Conservation (phyloP, 1,140 invertebrate species). For the Atta texana region DNA sequence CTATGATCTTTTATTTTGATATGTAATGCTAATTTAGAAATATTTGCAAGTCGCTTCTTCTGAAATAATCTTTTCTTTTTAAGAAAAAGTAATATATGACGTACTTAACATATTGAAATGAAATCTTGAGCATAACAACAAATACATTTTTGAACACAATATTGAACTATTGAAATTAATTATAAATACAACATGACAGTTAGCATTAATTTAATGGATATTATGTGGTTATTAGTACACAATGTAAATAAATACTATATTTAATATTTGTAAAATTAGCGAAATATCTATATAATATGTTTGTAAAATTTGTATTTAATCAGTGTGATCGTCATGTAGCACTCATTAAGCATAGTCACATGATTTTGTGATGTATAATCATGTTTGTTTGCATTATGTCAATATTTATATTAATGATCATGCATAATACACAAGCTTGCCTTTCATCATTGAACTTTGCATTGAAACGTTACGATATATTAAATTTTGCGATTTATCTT, state of each 20-base stretch:
- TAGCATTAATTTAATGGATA: background rate
- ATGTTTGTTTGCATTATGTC: constrained; percentile 27
- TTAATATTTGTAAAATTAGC: constrained; percentile 30
- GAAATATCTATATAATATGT: constrained; percentile 41
- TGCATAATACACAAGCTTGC: constrained; percentile 53
- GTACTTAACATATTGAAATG: background rate
- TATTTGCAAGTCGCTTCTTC: background rate
- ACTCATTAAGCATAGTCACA: constrained; percentile 4
- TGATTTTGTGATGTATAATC: constrained; percentile 13
- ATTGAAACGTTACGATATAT: constrained; percentile 22
- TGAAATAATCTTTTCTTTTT: background rate
- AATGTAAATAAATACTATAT: constrained; percentile 42
- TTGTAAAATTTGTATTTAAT: constrained; percentile 47
- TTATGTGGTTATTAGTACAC: background rate
- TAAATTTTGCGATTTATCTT: constrained; percentile 1
- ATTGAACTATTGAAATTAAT: background rate
- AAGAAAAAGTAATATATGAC: background rate
- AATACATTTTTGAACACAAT: background rate
- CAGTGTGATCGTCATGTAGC: constrained; percentile 36
- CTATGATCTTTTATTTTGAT: background rate
- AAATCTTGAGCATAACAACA: background rate
- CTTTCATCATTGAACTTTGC: constrained; percentile 25
- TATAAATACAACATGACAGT: background rate
- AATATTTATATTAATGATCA: constrained; percentile 53
- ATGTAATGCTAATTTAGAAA: background rate